A percentile compares a stretch with the other conserved stretches of the same genome.
phyloP scores from a whole-genome alignment of 2,888 invertebrate species.

The Temnothorax ravouxi region DNA sequence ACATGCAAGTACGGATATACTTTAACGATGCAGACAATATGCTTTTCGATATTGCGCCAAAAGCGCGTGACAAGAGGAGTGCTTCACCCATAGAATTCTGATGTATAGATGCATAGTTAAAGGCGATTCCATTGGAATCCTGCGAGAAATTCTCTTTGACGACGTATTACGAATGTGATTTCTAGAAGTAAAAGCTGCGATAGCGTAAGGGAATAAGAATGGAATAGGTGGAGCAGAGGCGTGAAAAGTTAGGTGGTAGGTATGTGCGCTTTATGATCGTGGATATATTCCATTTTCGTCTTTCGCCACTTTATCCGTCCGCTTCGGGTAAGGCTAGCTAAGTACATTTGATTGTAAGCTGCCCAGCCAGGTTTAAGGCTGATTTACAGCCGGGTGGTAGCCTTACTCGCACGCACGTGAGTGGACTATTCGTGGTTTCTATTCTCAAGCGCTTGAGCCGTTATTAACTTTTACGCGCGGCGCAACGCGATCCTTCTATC shows the following conservation, averaged over 20 bases:
- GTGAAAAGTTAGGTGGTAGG: slow-evolving; percentile 34
- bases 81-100: slow-evolving; percentile 48
- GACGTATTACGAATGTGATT: slow-evolving; percentile 61
- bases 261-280: slow-evolving; percentile 70
- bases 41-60: background rate
- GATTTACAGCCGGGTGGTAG: slow-evolving; percentile 82
- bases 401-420: slow-evolving; percentile 79
- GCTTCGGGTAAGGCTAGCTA: slow-evolving; percentile 73
- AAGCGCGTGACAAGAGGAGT: background rate
- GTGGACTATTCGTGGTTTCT: slow-evolving; percentile 78
- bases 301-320: slow-evolving; percentile 73
- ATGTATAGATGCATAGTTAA: slow-evolving; percentile 63
- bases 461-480: slow-evolving; percentile 66
- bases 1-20: background rate
- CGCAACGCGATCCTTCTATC: slow-evolving; percentile 33
- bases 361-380: slow-evolving; percentile 82
- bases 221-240: slow-evolving; percentile 6
- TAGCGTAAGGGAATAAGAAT: slow-evolving; percentile 50
- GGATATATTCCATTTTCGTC: slow-evolving; percentile 80
- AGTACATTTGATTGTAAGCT: slow-evolving; percentile 86
- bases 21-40: background rate
- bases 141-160: slow-evolving; percentile 53
- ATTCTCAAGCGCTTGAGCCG: slow-evolving; percentile 66
- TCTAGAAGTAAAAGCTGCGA: slow-evolving; percentile 18
- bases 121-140: slow-evolving; percentile 51